Conservation (phyloP, 2,888 invertebrate genomes). For the Urechis unicinctus region DNA sequence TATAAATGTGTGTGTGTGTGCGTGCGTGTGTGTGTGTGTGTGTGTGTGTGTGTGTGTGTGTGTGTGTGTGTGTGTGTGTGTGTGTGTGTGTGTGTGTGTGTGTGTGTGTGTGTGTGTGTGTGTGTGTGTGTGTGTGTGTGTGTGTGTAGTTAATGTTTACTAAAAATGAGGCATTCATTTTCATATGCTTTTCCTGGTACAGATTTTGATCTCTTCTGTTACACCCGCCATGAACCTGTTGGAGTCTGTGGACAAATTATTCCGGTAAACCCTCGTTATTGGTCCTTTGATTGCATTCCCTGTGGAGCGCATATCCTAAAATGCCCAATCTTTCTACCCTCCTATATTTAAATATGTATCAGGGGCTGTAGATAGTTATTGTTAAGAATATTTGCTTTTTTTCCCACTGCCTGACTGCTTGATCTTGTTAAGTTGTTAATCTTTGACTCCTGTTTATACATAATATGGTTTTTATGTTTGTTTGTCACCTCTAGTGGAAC, state of each 20-base stretch:
- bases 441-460: neutral
- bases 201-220: constrained; percentile 70
- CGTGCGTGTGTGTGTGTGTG: constrained; percentile 2
- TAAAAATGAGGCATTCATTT: constrained; percentile 2
- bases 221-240: constrained; percentile 62
- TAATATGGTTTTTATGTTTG: too few relatives aligned
- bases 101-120: too few relatives aligned
- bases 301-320: too few relatives aligned
- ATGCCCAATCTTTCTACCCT: too few relatives aligned
- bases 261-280: constrained; percentile 39
- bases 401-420: too few relatives aligned
- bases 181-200: constrained; percentile 32
- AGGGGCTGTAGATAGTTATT: too few relatives aligned
- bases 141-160: constrained; percentile 9
- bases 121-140: too few relatives aligned
- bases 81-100: constrained; percentile 10
- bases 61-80: constrained; percentile 9
- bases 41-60: constrained; percentile 1
- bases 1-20: neutral
- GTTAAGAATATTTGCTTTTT: too few relatives aligned
- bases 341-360: too few relatives aligned
- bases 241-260: constrained; percentile 62
- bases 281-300: too few relatives aligned
- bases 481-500: constrained; percentile 45
- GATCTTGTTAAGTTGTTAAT: neutral